Base-by-base conservation (phyloP, 2,113 vertebrate genomes). In the Opisthocomus hoazin region DNA sequence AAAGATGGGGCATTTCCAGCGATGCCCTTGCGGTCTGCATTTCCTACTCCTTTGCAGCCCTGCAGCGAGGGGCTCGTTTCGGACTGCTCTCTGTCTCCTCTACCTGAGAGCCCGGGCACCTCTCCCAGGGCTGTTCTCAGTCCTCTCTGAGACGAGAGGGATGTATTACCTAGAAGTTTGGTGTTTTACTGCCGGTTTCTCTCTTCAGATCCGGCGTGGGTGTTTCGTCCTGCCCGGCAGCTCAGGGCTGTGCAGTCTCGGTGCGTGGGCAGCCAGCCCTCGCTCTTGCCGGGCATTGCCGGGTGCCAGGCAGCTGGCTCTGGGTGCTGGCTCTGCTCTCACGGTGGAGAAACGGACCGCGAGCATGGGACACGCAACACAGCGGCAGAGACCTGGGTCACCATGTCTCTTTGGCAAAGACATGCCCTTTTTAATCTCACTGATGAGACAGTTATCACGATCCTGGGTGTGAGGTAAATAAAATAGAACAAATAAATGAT, bases 271-370 rank as follows among this genome's bases (percentile, higher is more conserved):
- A 13, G 13, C 17, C 50, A 50, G 46, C 19, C 51, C 22, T 0
- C 8, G 36, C 15, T 73, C 43, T 23, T 0, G 11, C 20, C 0
- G 18, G 41, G 19, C 51, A 8, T 21, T 2, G 19, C 34, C 24
- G 63, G 51, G 10, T 3, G 29, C 1, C 0, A 73, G 32, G 54
- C 24, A 68, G 11, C 46, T 5, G 0, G 0, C 46, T 9, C 54
- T 10, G 37, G 24, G 5, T 34, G 13, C 14, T 21, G 64, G 11
- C 46, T 43, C n/a, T 34, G 50, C 53, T 82, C 69, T 29, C 4
- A 4, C 3, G 0, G 29, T 22, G 12, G 46, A 29, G 32, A 80
- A 54, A 76, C 1, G 0, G 4, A 7, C 32, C 5, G 0, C 3
- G 2, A 36, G 19, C n/a, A 43, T 1, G 3, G 50, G 45, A 19